Base-by-base conservation (phyloP, 2,113 vertebrate species). In the Cathartes aura region DNA sequence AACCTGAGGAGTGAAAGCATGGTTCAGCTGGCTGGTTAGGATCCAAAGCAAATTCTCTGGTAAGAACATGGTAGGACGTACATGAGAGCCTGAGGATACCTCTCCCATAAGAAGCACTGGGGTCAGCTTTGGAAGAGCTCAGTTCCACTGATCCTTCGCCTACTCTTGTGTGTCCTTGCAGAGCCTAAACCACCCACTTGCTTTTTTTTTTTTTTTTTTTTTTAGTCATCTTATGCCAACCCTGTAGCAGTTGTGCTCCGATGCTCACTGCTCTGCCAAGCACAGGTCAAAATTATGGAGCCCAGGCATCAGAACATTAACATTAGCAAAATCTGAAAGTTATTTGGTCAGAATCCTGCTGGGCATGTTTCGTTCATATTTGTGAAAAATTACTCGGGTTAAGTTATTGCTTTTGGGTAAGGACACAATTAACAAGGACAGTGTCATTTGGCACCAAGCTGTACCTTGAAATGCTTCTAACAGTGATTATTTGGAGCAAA, bases 31-130 rank as follows among this genome's bases (percentile, higher is more conserved):
- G 27, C 82, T 82, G 58, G 30, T 36, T 64, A 48, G 60, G 24
- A 79, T 75, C 64, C 58, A 82, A 89, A 89, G 19, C 14, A 73
- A 85, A 82, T 64, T 89, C 59, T 55, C 53, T 60, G 12, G 30
- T 89, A 55, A 63, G 55, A 90, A 52, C 24, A 32, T 11, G 24
- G 55, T 26, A 16, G 7, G 3, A 29, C 1, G 3, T 15, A 40
- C 12, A 2, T 4, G 12, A 82, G 19, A 52, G 36, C 53, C 53
- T 67, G 63, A 80, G 71, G 67, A 71, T 62, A n/a, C 13, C 23
- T 38, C 9, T 75, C 13, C 45, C 0, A 0, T 45, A 47, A 70
- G 62, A 55, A 82, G 26, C 27, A 11, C 52, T 60, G 2, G 1
- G 20, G 24, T 68, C 53, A 43, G 32, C 43, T 96, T 79, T 90